Evolutionary conservation across 2,113 vertebrate genomes (phyloP), one percentile per base, ranked within the genome.

Genomic region (Callaeas wilsoni): DNA sequence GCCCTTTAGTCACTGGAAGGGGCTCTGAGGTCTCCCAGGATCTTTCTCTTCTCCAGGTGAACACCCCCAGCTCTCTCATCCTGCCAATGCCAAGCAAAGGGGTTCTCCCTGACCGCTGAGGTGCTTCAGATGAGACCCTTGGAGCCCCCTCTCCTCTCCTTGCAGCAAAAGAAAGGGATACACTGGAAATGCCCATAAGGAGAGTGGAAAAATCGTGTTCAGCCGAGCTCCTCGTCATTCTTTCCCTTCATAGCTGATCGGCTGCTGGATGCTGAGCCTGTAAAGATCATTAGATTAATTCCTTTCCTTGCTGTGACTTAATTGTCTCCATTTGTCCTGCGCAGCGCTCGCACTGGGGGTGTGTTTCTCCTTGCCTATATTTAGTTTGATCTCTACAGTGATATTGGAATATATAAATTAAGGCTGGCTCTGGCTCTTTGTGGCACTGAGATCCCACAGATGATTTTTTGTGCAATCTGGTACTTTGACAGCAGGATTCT

Each of bases 201-300:
- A 74, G 89, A 91, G 87, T 50, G 74, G 94, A 87, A 91, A 92
- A 91, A 52, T 14, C 35, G 2, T 1, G 1, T 37, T 91, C 50
- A 52, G 70, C 42, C 1, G 4, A 55, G 47, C 60, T 87, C 64
- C 62, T 94, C 7, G 0, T 83, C 90, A 49, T 79, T 65, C 77
- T 83, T 91, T 87, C 70, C 92, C 65, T 35, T 77, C 42, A 4
- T 1, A 74, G 70, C 56, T 89, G 25, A 79, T 65, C 27, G 29
- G 37, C 59, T 77, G 57, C 71, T 76, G 35, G 67, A 55, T 69
- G 74, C 55, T 63, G 65, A 90, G 70, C 62, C 87, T 22, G 3
- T 87, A n/a, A 94, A 55, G 82, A 91, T 94, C 74, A 46, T 83
- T 50, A 78, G 60, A 90, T 93, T 90, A 62, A 84, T 93, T 96